Evolutionary conservation across 2,113 vertebrate species (phyloP).

Genomic region (Lepus americanus): DNA sequence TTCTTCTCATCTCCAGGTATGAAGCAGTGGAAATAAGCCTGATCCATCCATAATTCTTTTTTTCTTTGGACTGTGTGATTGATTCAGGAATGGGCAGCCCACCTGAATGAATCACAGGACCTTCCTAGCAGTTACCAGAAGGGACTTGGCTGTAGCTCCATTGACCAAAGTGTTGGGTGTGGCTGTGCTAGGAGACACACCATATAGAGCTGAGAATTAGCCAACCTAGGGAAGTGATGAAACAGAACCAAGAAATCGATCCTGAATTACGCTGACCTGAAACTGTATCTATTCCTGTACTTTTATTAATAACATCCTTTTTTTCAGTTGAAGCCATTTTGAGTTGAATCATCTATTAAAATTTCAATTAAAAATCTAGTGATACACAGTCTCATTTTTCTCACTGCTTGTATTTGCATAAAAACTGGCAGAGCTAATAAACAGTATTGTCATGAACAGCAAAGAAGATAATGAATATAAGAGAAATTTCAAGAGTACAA

Average conservation of each 20-base stretch:
- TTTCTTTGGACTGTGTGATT: neutral
- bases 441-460: neutral
- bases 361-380: slow-evolving; percentile 18
- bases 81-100: neutral
- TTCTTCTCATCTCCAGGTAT: neutral
- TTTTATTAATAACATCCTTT: slow-evolving; percentile 1
- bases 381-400: slow-evolving; percentile 9
- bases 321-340: neutral
- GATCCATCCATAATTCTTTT: neutral
- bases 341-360: neutral
- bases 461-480: slow-evolving; percentile 3
- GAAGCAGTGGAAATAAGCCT: neutral
- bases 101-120: neutral
- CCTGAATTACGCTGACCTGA: neutral
- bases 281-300: neutral
- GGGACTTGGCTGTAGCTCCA: neutral
- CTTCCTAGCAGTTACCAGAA: neutral
- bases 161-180: neutral
- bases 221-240: neutral
- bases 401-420: slow-evolving; percentile 34
- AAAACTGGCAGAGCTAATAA: slow-evolving; percentile 33
- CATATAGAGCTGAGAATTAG: neutral
- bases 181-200: neutral
- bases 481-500: slow-evolving; percentile 48
- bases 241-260: neutral